Base-by-base conservation (phyloP, 2,113 vertebrate species). In the Seriola rivoliana region DNA sequence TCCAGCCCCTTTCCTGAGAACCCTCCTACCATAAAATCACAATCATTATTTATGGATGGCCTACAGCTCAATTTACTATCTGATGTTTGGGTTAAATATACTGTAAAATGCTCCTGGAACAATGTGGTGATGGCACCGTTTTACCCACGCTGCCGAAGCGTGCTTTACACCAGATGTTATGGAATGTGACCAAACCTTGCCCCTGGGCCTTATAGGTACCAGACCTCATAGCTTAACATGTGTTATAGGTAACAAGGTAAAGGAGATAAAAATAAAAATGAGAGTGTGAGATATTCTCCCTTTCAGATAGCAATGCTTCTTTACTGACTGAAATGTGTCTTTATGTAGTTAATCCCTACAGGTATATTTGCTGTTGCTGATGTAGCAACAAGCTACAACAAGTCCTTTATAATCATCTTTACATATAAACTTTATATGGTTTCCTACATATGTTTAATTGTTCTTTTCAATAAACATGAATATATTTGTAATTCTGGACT, bases 11-110 rank as follows among this genome's bases (percentile, higher is more conserved):
- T 79, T 89, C 83, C 88, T 81, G 71, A 57, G 60, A 59, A 70
- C 68, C 73, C 74, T 80, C 75, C 72, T 54, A 89, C 81, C 82
- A 90, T 92, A 92, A 90, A 92, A 80, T 80, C 64, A 72, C 85
- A 48, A 69, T 82, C 63, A 70, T 86, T 74, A 84, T 91, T 90
- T 92, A 92, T 90, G 70, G 85, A 75, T 62, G 68, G 73, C 90
- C 90, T 80, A 46, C 80, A 81, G 91, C 80, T 83, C 13, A 60
- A 58, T 80, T 82, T 78, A 82, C 70, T 40, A 67, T 67, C 73
- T 85, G 80, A 75, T 71, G 75, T 85, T 82, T 87, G 62, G 19
- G 66, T 74, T 84, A 77, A 88, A 90, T 80, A 62, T 48, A 70
- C 72, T 64, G 48, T 81, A 48, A 85, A 85, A 75, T 79, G 25